Evolutionary conservation across 2,797 vertebrate species (phyloP).

Genomic region (Lepus oiostolus): DNA sequence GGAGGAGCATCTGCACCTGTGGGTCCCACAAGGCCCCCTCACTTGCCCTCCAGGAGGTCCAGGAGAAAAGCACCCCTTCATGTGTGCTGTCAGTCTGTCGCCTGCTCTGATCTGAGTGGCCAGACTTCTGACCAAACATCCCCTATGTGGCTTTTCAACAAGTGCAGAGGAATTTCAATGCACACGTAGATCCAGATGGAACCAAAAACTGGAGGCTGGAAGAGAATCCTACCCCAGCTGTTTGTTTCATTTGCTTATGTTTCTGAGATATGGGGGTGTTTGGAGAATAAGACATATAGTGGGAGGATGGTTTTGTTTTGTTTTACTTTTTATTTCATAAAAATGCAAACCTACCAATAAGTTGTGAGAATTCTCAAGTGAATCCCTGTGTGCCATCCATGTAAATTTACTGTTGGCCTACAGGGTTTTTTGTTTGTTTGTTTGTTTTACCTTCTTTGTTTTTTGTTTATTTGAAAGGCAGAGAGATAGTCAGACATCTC

Average conservation of each 20-base stretch:
- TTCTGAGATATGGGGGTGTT: neutral
- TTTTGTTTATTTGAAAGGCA: too few relatives aligned
- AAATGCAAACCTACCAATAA: neutral
- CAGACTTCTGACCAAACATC: constrained; percentile 47
- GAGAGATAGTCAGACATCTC: too few relatives aligned
- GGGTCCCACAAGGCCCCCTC: neutral
- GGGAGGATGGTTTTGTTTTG: neutral
- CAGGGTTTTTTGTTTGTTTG: neutral
- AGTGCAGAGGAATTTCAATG: constrained; percentile 11
- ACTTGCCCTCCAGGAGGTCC: neutral
- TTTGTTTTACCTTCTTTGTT: too few relatives aligned
- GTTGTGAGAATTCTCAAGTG: neutral
- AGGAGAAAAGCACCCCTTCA: neutral
- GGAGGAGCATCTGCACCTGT: neutral
- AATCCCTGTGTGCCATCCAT: neutral
- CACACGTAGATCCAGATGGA: neutral
- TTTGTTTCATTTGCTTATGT: neutral
- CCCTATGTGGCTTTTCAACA: constrained; percentile 43
- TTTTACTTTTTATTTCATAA: neutral
- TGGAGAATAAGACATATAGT: neutral
- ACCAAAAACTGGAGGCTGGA: neutral
- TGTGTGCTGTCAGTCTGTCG: neutral
- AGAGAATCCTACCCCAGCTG: neutral
- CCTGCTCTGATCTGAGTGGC: constrained; percentile 29
- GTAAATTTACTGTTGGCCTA: too few relatives aligned